A percentile compares a stretch with the other conserved stretches of the same genome.
Evolutionary conservation across 2,113 vertebrate genomes (phyloP).

Genomic region (Tiliqua scincoides): DNA sequence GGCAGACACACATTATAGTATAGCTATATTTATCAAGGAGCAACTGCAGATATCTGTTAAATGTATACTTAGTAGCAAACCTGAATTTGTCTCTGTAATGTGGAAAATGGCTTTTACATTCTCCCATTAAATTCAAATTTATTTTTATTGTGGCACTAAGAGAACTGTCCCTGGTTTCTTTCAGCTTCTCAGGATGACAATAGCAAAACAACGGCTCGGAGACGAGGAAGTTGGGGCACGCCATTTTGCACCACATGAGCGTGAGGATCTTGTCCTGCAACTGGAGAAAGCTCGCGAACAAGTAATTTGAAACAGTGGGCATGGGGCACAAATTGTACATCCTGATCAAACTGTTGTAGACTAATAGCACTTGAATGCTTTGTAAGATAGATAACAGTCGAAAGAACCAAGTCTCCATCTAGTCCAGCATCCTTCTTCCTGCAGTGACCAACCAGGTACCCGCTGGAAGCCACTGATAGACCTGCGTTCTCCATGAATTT

Average conservation of each 20-base stretch:
- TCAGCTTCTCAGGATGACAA: slow-evolving; percentile 96
- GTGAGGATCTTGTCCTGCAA: slow-evolving; percentile 93
- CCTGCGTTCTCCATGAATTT: no score
- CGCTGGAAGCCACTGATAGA: no score
- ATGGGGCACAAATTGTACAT: neutral
- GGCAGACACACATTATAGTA: neutral
- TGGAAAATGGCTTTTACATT: neutral
- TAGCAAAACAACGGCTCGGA: slow-evolving; percentile 94
- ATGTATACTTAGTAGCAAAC: neutral
- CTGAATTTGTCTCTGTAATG: no score
- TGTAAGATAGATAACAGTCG: neutral
- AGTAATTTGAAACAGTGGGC: slow-evolving; percentile 69
- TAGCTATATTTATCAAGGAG: neutral
- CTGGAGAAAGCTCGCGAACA: slow-evolving; percentile 90
- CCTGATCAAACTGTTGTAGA: neutral
- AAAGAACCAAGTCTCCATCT: neutral
- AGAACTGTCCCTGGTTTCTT: neutral
- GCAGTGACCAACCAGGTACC: neutral
- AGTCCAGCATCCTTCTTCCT: neutral
- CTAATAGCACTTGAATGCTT: neutral
- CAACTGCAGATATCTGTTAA: neutral
- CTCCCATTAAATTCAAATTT: neutral
- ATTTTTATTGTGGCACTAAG: neutral
- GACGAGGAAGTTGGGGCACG: slow-evolving; percentile 92
- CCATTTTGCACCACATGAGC: slow-evolving; percentile 94